phyloP scores from a whole-genome alignment of 2,797 vertebrate species.

The Pteropus rufus region DNA sequence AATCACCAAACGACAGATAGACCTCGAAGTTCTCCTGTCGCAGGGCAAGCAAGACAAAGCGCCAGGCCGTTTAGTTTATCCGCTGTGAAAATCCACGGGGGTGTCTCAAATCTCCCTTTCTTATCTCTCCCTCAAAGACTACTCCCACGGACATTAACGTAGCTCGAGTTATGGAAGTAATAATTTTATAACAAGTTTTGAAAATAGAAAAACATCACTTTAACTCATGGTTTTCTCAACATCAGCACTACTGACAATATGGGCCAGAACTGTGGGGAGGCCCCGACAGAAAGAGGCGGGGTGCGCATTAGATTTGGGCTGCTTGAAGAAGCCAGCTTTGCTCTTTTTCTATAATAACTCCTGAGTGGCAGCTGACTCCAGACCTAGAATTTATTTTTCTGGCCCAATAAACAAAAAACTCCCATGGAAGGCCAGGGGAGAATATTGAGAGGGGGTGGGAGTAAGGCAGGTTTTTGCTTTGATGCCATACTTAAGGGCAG shows the following conservation, averaged over 20 bases:
- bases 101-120: background rate
- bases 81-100: background rate
- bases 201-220: background rate
- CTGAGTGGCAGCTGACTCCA: background rate
- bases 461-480: background rate
- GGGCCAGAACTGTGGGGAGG: background rate
- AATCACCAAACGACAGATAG: slow-evolving; percentile 91
- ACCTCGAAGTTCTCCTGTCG: slow-evolving; percentile 92
- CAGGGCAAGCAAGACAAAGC: background rate
- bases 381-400: background rate
- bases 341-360: background rate
- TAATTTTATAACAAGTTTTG: background rate
- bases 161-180: background rate
- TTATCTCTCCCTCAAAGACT: background rate
- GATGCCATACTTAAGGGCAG: background rate
- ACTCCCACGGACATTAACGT: background rate
- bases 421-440: background rate
- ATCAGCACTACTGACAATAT: background rate
- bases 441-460: no score
- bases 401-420: background rate
- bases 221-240: background rate
- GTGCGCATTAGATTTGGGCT: background rate
- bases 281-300: background rate
- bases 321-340: background rate
- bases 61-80: background rate